These are phyloP conservation scores for Petaurus breviceps DNA, from an alignment of 2,113 vertebrate species.

Conservation along the genomic window DNA sequence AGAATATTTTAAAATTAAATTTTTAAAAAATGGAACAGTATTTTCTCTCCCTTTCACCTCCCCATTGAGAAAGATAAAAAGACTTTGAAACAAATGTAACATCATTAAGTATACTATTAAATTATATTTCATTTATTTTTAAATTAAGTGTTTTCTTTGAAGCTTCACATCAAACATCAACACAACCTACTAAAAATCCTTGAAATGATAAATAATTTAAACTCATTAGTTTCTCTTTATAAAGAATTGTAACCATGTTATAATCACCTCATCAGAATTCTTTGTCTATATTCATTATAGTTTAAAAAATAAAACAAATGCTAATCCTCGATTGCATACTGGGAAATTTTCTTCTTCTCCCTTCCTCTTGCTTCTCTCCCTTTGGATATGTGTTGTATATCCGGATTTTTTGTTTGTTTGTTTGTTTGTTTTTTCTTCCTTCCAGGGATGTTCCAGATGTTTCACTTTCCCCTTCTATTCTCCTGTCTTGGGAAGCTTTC, in stretches of 20 bases:
- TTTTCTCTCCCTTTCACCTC: background rate
- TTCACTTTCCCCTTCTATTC: slow-evolving; percentile 11
- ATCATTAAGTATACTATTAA: background rate
- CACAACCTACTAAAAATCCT: background rate
- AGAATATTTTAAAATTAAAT: background rate
- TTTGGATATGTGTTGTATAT: too few species aligned
- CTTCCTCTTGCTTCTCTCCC: background rate
- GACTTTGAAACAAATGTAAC: background rate
- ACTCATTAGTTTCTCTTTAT: background rate
- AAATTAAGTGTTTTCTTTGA: background rate
- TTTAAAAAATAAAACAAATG: slow-evolving; percentile 17
- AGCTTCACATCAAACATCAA: background rate
- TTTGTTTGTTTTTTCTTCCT: background rate
- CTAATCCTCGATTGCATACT: slow-evolving; percentile 32
- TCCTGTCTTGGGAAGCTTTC: background rate
- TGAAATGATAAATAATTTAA: background rate
- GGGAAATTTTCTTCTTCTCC: background rate
- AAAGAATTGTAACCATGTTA: background rate
- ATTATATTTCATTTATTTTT: background rate
- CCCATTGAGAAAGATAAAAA: background rate
- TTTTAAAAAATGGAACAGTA: background rate
- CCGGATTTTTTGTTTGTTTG: background rate
- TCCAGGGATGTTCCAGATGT: slow-evolving; percentile 52
- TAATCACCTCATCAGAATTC: background rate
- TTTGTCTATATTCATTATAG: background rate